Percentiles rank a stretch among this genome's conserved stretches.
Evolutionary conservation across 1,140 invertebrate species (phyloP).

Genomic region (Drosophila tropicalis): DNA sequence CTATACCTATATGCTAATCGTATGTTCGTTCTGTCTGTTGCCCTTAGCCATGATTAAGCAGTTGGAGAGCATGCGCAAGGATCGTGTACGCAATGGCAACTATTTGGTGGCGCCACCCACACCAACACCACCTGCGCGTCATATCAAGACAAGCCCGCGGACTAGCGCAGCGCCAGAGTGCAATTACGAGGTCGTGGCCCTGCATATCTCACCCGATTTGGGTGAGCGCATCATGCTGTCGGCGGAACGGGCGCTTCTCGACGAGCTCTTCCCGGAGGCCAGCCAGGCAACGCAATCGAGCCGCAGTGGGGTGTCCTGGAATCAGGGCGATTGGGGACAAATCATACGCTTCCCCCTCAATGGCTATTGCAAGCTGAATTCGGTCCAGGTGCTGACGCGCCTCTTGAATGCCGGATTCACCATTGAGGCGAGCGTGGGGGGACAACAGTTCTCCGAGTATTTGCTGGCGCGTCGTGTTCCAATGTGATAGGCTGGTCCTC

Average conservation of each 20-base stretch:
- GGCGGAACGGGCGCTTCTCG: slow-evolving; percentile 90
- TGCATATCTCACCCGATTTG: slow-evolving; percentile 94
- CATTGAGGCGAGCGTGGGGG: slow-evolving; percentile 93
- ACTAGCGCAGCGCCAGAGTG: slow-evolving; percentile 80
- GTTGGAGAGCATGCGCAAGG: slow-evolving; percentile 90
- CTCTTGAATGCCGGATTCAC: slow-evolving; percentile 93
- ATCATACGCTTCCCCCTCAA: slow-evolving; percentile 96
- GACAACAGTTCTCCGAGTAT: slow-evolving; percentile 96
- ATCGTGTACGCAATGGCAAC: slow-evolving; percentile 86
- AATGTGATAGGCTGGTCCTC: slow-evolving; percentile 78
- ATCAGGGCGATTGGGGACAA: slow-evolving; percentile 92
- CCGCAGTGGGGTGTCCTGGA: slow-evolving; percentile 91
- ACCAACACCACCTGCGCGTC: slow-evolving; percentile 64
- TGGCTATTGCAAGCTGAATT: slow-evolving; percentile 96
- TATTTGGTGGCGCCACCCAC: slow-evolving; percentile 80
- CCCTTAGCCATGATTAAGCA: slow-evolving; percentile 89
- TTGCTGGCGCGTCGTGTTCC: slow-evolving; percentile 89
- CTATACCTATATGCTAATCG: slow-evolving; percentile 39
- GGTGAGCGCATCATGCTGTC: slow-evolving; percentile 94
- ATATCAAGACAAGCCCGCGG: slow-evolving; percentile 77
- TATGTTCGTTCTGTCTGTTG: slow-evolving; percentile 64
- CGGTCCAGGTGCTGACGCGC: slow-evolving; percentile 94
- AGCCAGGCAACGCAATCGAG: slow-evolving; percentile 92
- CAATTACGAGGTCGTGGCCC: slow-evolving; percentile 91
- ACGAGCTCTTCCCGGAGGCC: slow-evolving; percentile 94